A percentile compares a stretch with the other conserved stretches of the same genome.
These are phyloP conservation scores for Gephyroberyx darwinii DNA, from an alignment of 2,797 vertebrate species.

Conservation along the genomic window DNA sequence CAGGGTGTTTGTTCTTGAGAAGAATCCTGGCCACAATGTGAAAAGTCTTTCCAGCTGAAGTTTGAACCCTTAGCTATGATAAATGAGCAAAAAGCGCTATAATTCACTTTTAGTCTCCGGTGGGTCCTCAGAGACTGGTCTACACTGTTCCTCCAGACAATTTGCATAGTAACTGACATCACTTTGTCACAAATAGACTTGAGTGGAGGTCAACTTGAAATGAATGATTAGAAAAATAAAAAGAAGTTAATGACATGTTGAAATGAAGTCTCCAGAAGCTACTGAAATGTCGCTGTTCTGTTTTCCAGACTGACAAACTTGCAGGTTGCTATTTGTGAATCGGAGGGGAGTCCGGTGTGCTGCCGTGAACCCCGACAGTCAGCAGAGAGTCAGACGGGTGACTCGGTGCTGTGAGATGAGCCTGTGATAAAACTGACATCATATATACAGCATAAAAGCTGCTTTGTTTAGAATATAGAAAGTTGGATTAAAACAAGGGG, in stretches of 20 bases:
- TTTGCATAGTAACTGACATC: constrained; percentile 30
- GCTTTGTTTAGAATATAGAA: constrained; percentile 61
- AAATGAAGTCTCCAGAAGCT: constrained; percentile 19
- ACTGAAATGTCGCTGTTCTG: not conserved
- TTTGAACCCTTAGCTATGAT: constrained; percentile 62
- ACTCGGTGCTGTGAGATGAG: constrained; percentile 30
- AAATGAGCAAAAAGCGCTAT: constrained; percentile 64
- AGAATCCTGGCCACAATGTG: constrained; percentile 56
- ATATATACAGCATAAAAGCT: constrained; percentile 49
- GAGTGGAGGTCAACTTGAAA: not conserved
- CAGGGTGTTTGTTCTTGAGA: constrained; percentile 49
- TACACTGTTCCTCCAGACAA: constrained; percentile 42
- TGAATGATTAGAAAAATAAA: constrained; percentile 22
- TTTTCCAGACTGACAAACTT: constrained; percentile 17
- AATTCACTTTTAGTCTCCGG: constrained; percentile 58
- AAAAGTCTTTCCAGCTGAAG: constrained; percentile 52
- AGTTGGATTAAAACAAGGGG: constrained; percentile 60
- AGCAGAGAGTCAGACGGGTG: constrained; percentile 36
- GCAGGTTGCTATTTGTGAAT: constrained; percentile 32
- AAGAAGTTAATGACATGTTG: not conserved
- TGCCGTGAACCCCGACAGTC: not conserved
- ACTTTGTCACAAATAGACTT: constrained; percentile 18
- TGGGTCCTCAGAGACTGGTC: constrained; percentile 43
- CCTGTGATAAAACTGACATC: constrained; percentile 35
- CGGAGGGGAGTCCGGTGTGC: not conserved